Evolutionary conservation across 2,113 vertebrate genomes (phyloP), one percentile per base, ranked within the genome.

Genomic region (Ivindomyrus marchei): DNA sequence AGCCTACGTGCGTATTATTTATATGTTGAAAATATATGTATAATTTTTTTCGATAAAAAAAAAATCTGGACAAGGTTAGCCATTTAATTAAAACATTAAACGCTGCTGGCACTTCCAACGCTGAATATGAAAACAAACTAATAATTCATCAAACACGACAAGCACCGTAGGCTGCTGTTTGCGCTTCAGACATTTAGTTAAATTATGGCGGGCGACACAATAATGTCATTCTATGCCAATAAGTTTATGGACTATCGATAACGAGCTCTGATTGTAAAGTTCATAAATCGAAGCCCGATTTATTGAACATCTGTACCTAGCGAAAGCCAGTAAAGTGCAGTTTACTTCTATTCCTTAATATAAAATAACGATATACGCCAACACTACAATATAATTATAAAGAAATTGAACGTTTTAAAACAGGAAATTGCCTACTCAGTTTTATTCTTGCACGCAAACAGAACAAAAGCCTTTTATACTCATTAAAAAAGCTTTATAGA

Each of bases 381-480:
- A 77, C 31, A 77, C 10, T 39, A 39, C 31, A 77, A 77, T 19
- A 31, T 27, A 66, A 66, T 66, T 31, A 27, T 11, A 77, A 39
- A 15, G 70, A 77, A 39, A 77, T 7, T 4, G 4, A 36, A 11
- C n/a, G 10, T 36, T 77, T 77, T 39, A 77, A 77, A 77, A 77
- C 70, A 19, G 70, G 31, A 77, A 77, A 77, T 36, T 77, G 70
- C 70, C 70, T 77, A 77, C 70, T 77, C 31, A 19, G 70, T 77
- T 77, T 77, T 77, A 39, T 77, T 39, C 70, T 19, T 39, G 36
- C 31, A 17, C 31, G 70, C 31, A 31, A 36, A 39, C 31, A 36
- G 70, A 77, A 39, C 70, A 77, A 77, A 77, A 77, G 70, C 70
- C 70, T 39, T 77, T 77, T 39, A 77, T 77, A 77, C 70, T 77